These are phyloP conservation scores for Xiphorhynchus erythropygius DNA, from an alignment of 2,797 vertebrate species.

Conservation along the genomic window DNA sequence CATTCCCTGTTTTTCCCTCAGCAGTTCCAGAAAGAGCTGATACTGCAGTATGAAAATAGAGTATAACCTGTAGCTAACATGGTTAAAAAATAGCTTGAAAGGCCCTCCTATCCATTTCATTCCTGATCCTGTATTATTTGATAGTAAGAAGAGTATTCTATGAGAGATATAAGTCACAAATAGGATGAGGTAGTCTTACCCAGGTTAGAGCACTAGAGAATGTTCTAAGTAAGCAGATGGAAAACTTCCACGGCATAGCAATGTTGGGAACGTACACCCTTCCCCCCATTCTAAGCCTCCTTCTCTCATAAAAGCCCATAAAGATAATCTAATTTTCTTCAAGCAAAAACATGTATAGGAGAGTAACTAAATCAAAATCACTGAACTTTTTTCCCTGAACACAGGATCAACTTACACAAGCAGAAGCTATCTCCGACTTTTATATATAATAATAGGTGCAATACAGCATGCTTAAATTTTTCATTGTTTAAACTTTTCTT, in stretches of 20 bases:
- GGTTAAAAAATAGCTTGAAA: not conserved
- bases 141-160: not conserved
- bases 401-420: not conserved
- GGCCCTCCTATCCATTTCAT: not conserved
- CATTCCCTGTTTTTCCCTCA: not conserved
- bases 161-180: not conserved
- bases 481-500: too few relatives aligned
- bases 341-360: not conserved
- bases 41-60: not conserved
- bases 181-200: not conserved
- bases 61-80: not conserved
- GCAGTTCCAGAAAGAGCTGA: not conserved
- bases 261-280: not conserved
- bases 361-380: not conserved
- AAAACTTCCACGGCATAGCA: not conserved
- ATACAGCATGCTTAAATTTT: too few relatives aligned
- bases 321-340: not conserved
- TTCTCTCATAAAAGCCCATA: not conserved
- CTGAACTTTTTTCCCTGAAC: not conserved
- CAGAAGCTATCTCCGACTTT: not conserved
- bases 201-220: not conserved
- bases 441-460: not conserved
- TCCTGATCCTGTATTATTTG: not conserved
- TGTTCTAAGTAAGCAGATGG: not conserved
- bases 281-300: not conserved